Evolutionary conservation across 1,140 invertebrate genomes (phyloP).

Genomic region (Bombus picipes): DNA sequence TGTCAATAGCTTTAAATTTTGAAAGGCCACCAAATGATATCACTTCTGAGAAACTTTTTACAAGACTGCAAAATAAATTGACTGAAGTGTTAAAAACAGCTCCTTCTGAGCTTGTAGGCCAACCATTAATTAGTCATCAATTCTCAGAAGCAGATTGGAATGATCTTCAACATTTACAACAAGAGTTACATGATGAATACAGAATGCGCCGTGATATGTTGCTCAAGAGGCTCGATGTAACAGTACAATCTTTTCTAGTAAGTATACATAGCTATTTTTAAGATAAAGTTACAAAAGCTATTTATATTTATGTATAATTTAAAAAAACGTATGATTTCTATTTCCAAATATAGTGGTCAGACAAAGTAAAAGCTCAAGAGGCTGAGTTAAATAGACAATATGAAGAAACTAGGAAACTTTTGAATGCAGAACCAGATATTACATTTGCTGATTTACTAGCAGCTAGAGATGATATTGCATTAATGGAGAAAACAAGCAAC

Average conservation of each 20-base stretch:
- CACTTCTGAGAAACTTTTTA: conserved; percentile 89
- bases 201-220: conserved; percentile 92
- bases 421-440: conserved; percentile 86
- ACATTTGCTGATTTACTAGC: conserved; percentile 90
- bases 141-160: conserved; percentile 93
- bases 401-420: conserved; percentile 85
- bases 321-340: conserved; percentile 26
- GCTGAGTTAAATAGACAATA: conserved; percentile 89
- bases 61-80: conserved; percentile 89
- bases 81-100: conserved; percentile 87
- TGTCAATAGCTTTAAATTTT: conserved; percentile 90
- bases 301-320: conserved; percentile 20
- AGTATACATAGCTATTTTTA: conserved; percentile 24
- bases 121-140: conserved; percentile 89
- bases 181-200: conserved; percentile 91
- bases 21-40: conserved; percentile 94
- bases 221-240: conserved; percentile 95
- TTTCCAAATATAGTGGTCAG: conserved; percentile 89
- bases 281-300: conserved; percentile 10
- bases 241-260: conserved; percentile 95
- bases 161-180: conserved; percentile 86
- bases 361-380: conserved; percentile 88
- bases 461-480: conserved; percentile 90
- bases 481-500: conserved; percentile 94
- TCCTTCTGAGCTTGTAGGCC: conserved; percentile 85